These are phyloP conservation scores for Holotrichia oblita DNA, from an alignment of 1,140 invertebrate genomes.

Conservation along the genomic window DNA sequence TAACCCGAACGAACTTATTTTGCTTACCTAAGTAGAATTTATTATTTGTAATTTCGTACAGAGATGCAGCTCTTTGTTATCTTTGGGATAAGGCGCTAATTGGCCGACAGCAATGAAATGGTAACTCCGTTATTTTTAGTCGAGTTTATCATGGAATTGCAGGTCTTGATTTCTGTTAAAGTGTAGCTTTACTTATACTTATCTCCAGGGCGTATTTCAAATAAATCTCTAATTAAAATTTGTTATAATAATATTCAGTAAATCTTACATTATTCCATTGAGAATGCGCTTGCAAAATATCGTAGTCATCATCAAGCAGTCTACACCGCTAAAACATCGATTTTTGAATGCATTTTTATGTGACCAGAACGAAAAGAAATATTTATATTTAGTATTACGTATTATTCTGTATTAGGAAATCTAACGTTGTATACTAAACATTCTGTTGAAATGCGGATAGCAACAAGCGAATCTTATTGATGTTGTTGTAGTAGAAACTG, in stretches of 20 bases:
- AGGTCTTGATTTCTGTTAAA: slow-evolving; percentile 5
- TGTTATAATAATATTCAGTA: not conserved
- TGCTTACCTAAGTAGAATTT: slow-evolving; percentile 4
- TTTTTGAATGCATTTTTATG: no score
- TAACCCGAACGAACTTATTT: not conserved
- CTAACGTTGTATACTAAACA: no score
- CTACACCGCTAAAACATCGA: no score
- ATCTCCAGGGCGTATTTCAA: not conserved
- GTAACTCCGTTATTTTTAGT: not conserved
- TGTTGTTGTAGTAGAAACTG: no score
- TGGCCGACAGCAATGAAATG: not conserved
- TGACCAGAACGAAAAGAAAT: no score
- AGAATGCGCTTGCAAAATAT: no score
- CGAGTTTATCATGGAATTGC: not conserved
- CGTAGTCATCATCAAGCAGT: no score
- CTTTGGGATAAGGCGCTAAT: not conserved
- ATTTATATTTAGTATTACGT: no score
- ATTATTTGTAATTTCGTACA: not conserved
- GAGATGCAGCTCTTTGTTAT: not conserved
- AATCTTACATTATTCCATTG: no score
- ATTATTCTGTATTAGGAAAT: no score
- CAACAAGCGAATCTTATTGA: no score
- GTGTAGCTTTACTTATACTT: not conserved
- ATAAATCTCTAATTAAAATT: not conserved
- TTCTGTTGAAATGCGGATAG: no score